Percentiles rank a stretch among this genome's conserved stretches.
Evolutionary conservation across 2,888 invertebrate genomes (phyloP).

Genomic region (Timandra comae): DNA sequence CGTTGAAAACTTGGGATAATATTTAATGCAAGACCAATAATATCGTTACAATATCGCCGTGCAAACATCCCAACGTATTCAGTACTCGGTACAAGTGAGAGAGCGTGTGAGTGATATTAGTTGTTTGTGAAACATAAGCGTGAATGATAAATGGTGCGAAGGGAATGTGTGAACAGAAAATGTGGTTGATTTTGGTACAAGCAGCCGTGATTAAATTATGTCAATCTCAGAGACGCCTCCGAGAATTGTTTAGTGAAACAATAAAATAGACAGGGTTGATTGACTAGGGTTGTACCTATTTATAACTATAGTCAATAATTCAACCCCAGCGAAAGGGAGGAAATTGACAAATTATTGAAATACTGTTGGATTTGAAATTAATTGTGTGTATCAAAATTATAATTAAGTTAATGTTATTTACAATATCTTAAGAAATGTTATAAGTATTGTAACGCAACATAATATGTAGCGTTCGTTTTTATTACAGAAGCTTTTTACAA

Average conservation of each 20-base stretch:
- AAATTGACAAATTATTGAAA: no score
- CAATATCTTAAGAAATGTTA: no score
- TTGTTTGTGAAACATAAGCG: constrained; percentile 23
- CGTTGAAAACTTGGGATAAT: constrained; percentile 22
- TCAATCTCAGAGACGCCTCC: constrained; percentile 27
- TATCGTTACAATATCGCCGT: constrained; percentile 6
- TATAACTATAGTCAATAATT: no score
- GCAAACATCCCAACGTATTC: constrained; percentile 1
- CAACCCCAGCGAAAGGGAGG: no score
- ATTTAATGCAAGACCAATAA: constrained; percentile 22
- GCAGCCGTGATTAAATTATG: constrained; percentile 28
- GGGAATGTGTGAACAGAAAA: constrained; percentile 20
- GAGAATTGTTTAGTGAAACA: constrained; percentile 31
- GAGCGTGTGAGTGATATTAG: constrained; percentile 16
- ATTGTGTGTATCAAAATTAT: no score
- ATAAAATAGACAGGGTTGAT: constrained; percentile 32
- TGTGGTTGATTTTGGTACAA: constrained; percentile 23
- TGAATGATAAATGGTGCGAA: constrained; percentile 31
- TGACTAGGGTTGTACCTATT: constrained; percentile 28
- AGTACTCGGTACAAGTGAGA: constrained; percentile 11
- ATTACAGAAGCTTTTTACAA: no score
- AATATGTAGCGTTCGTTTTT: no score
- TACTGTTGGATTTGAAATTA: no score
- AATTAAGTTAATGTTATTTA: no score
- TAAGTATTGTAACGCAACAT: no score